Base-by-base conservation (phyloP, 2,797 vertebrate species). In the Micrastur ruficollis region DNA sequence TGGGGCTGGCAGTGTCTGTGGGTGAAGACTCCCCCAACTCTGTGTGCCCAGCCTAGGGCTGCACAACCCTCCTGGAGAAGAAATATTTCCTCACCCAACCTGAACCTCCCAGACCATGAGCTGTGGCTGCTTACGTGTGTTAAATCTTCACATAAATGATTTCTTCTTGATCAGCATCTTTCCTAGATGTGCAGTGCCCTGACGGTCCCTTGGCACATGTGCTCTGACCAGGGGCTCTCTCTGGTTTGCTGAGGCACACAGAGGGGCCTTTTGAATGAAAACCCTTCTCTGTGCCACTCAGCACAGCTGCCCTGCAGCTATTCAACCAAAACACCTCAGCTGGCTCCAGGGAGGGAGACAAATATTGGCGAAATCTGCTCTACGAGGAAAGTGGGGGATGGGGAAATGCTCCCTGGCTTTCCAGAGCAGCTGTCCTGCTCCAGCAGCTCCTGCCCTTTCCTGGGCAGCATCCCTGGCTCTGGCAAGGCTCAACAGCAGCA, bases 401-500 rank as follows among this genome's bases (percentile, higher is more conserved):
- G 14, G 15, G 36, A 34, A 61, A 65, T 0, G 4, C 18, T 34
- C 21, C 42, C n/a, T 40, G 32, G 8, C 17, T 20, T 50, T 32
- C 50, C 4, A 29, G 38, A 66, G 52, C 36, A 40, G 36, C 9
- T 2, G 1, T 32, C 9, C 9, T 3, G 0, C 5, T 40, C 29
- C 9, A 52, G 20, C n/a, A 68, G 27, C 68, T 58, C 25, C 29
- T 56, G 13, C 19, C 31, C 4, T 31, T 61, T 62, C 36, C 71
- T 0, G 2, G 36, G 58, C 29, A 56, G 20, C 12, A 25, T 29
- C 29, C 17, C 26, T 0, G 1, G 38, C 11, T 65, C 31, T 1
- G 0, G 17, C 2, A 10, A 31, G 11, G 47, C 66, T 73, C 21
- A 9, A 5, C 0, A 0, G 32, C 38, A 66, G 18, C 21, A 12